Evolutionary conservation across 1,140 invertebrate genomes (phyloP).

Genomic region (Potamilus streckersoni): DNA sequence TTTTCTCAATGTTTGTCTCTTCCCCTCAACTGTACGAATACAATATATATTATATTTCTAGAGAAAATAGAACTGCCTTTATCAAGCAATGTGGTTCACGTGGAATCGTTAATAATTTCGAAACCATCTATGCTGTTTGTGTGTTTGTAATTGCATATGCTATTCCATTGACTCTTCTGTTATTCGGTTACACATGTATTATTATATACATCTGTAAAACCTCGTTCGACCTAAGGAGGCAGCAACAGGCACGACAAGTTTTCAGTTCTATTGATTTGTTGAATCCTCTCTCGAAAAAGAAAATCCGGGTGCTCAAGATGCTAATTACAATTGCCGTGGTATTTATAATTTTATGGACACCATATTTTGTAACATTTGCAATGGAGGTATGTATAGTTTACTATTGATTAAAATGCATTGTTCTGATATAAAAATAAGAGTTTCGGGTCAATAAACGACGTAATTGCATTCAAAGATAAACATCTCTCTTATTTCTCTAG

Average conservation of each 20-base stretch:
- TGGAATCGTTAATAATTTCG: conserved; percentile 26
- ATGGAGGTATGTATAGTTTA: conserved; percentile 6
- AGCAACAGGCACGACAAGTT: no score
- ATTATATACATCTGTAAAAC: conserved; percentile 3
- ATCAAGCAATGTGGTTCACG: conserved; percentile 18
- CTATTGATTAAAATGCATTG: neutral
- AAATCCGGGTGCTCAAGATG: conserved; percentile 10
- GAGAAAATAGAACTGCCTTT: no score
- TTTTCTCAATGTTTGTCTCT: conserved; percentile 10
- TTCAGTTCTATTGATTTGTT: no score
- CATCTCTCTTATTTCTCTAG: no score
- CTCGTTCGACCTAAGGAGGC: no score
- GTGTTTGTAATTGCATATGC: conserved; percentile 10
- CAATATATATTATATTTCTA: conserved; percentile 5
- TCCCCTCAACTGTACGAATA: conserved; percentile 27
- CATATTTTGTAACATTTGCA: conserved; percentile 22
- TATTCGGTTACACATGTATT: conserved; percentile 14
- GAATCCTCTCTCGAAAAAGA: neutral
- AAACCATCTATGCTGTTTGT: conserved; percentile 18
- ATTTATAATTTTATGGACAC: conserved; percentile 23
- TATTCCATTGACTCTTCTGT: conserved; percentile 3
- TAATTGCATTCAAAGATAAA: no score
- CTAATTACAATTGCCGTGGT: conserved; percentile 2
- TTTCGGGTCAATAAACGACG: no score
- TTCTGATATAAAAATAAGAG: neutral